Percentiles rank a stretch among this genome's conserved stretches.
Conservation (phyloP, 2,888 invertebrate species). For the Panorpa germanica region DNA sequence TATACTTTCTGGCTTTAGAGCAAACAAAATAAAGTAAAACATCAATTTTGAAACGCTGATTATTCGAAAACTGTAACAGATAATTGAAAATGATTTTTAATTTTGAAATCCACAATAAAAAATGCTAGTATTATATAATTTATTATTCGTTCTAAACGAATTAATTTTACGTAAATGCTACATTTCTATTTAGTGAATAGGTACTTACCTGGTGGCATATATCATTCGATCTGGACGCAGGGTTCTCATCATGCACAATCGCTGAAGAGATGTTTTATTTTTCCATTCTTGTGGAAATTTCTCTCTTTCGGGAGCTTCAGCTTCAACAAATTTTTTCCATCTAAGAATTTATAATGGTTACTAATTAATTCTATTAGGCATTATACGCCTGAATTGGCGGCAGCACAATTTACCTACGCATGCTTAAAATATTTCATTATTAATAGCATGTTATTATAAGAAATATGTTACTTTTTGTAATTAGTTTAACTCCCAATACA, state of each 20-base stretch:
- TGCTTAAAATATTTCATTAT: not conserved
- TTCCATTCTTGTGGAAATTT: conserved; percentile 95
- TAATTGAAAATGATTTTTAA: too few species aligned
- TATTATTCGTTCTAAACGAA: not conserved
- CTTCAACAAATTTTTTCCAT: conserved; percentile 85
- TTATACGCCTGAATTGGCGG: not conserved
- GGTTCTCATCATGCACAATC: conserved; percentile 82
- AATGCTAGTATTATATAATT: conserved; percentile 4
- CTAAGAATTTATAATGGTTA: conserved; percentile 23
- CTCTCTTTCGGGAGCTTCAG: conserved; percentile 83
- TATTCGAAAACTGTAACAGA: too few species aligned
- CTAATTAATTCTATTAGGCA: not conserved
- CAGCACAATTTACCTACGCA: not conserved
- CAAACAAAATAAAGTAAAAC: too few species aligned
- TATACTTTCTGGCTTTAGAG: too few species aligned
- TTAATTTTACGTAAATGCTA: too few species aligned
- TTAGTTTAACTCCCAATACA: too few species aligned
- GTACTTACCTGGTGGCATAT: conserved; percentile 52
- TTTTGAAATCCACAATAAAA: not conserved
- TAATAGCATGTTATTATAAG: not conserved
- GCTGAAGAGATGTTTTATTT: conserved; percentile 65
- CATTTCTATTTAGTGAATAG: not conserved
- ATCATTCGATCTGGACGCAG: conserved; percentile 87
- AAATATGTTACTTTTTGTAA: too few species aligned
- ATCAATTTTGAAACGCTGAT: too few species aligned